These are phyloP conservation scores for Semnornis frantzii DNA, from an alignment of 2,113 vertebrate species.

Conservation along the genomic window DNA sequence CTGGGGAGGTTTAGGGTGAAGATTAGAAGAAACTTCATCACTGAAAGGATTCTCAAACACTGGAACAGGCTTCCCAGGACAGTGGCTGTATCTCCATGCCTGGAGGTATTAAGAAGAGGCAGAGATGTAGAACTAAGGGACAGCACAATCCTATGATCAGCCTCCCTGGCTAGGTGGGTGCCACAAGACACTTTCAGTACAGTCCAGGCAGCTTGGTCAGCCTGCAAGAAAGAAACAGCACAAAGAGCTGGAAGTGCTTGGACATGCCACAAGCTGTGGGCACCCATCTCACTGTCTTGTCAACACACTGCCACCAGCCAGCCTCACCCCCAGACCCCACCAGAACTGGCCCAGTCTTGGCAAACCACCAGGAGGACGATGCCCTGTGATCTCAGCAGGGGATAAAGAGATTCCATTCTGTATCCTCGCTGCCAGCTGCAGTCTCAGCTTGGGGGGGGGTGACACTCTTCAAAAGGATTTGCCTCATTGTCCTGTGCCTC, in stretches of 20 bases:
- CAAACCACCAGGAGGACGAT: rapidly evolving
- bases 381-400: background rate
- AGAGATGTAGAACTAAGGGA: no score
- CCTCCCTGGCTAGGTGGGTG: background rate
- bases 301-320: background rate
- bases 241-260: background rate
- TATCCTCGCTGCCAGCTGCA: background rate
- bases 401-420: background rate
- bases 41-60: no score
- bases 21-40: no score
- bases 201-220: background rate
- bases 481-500: background rate
- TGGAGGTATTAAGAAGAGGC: no score
- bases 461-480: background rate
- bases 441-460: background rate
- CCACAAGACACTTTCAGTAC: background rate
- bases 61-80: no score
- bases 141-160: background rate
- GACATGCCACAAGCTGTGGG: background rate
- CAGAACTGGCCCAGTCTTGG: background rate
- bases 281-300: background rate
- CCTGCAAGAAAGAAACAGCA: background rate
- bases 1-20: no score
- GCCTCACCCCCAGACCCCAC: background rate
- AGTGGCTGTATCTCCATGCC: no score